phyloP scores from a whole-genome alignment of 2,113 vertebrate species.

The Gymnorhina tibicen region DNA sequence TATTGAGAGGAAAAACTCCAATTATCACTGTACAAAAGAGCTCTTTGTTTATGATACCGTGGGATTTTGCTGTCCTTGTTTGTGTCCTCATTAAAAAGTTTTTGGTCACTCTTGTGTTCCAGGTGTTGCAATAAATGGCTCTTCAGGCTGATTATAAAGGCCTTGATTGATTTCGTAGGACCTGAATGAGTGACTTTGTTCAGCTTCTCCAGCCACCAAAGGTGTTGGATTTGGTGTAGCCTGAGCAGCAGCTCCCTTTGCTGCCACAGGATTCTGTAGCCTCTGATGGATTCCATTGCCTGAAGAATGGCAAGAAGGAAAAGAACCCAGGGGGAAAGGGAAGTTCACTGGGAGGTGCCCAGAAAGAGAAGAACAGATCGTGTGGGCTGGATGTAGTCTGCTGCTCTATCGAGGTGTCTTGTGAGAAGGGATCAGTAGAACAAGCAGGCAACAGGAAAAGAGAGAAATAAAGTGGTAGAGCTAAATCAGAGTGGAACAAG shows the following conservation, averaged over 20 bases:
- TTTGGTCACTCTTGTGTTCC: background rate
- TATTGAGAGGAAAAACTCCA: slow-evolving; percentile 15
- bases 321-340: background rate
- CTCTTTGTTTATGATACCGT: fast-evolving
- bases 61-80: background rate
- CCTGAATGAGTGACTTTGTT: background rate
- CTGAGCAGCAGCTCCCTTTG: background rate
- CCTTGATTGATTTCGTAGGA: background rate
- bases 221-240: background rate
- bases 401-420: background rate
- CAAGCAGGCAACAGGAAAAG: background rate
- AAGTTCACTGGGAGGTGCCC: background rate
- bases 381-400: background rate
- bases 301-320: background rate
- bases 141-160: background rate
- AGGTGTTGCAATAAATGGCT: background rate
- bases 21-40: background rate
- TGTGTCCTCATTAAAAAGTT: background rate
- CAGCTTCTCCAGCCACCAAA: background rate
- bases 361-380: background rate
- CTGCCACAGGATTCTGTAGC: background rate
- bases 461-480: background rate
- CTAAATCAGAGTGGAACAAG: background rate
- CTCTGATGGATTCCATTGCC: background rate
- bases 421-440: background rate